Evolutionary conservation across 92 coral and sea anemone species (phyloP).

Genomic region (Parazoanthus swiftii): DNA sequence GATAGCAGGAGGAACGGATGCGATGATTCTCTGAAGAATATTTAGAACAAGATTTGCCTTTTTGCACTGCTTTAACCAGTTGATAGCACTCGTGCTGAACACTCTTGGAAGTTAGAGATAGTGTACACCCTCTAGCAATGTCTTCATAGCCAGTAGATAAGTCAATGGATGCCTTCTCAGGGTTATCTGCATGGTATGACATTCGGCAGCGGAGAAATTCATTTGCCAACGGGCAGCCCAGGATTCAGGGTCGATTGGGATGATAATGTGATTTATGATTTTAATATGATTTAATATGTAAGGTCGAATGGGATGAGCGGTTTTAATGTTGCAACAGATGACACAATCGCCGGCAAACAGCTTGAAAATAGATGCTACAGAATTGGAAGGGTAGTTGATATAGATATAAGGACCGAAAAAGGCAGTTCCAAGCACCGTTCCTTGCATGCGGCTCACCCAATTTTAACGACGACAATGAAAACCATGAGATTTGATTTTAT

Average conservation of each 20-base stretch:
- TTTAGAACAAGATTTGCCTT: conserved; percentile 19
- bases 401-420: not conserved
- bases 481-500: too few relatives aligned
- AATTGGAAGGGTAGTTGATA: not conserved
- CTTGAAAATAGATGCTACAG: too few relatives aligned
- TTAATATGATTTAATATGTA: too few relatives aligned
- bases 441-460: too few relatives aligned
- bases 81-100: not conserved
- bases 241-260: too few relatives aligned
- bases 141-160: conserved; percentile 1
- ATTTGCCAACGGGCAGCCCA: not conserved
- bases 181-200: not conserved
- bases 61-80: conserved; percentile 2
- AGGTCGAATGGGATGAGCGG: too few relatives aligned
- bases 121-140: conserved; percentile 13
- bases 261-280: too few relatives aligned
- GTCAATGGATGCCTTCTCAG: not conserved
- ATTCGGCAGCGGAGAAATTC: not conserved
- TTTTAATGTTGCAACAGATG: too few relatives aligned
- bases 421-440: too few relatives aligned
- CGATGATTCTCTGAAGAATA: conserved; percentile 25
- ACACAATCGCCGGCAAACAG: too few relatives aligned
- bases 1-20: conserved; percentile 1
- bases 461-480: too few relatives aligned
- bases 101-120: conserved; percentile 8